Conservation (phyloP, 1,140 invertebrate genomes). For the Bradysia coprophila region DNA sequence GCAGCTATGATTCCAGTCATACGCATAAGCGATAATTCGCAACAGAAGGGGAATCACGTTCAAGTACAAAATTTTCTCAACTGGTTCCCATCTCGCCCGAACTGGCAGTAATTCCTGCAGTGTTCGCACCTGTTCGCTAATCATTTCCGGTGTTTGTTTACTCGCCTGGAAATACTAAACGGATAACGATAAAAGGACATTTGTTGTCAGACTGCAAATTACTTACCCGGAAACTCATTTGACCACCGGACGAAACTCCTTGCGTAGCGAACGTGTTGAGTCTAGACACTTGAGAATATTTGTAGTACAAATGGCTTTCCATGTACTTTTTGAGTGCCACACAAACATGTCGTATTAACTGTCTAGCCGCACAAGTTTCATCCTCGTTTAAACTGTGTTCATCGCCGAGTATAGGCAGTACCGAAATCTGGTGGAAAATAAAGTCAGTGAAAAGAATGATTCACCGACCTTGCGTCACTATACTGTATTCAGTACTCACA, state of each 20-base stretch:
- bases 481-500: conserved; percentile 28
- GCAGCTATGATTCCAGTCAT: conserved; percentile 82
- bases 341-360: conserved; percentile 84
- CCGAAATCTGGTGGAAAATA: conserved; percentile 46
- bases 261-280: conserved; percentile 14
- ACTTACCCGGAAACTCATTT: conserved; percentile 7
- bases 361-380: conserved; percentile 79
- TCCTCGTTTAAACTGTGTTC: conserved; percentile 61
- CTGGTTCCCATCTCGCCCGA: conserved; percentile 63
- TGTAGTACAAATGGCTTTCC: conserved; percentile 74
- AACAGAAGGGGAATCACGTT: conserved; percentile 69
- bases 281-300: conserved; percentile 61
- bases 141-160: conserved; percentile 53
- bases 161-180: conserved; percentile 31
- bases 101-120: conserved; percentile 60
- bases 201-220: conserved; percentile 12
- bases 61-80: conserved; percentile 66
- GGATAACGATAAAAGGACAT: too few relatives aligned
- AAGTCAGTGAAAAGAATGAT: conserved; percentile 2
- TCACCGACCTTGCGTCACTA: not conserved
- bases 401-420: conserved; percentile 58
- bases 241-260: conserved; percentile 5
- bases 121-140: conserved; percentile 66
- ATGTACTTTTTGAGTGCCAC: conserved; percentile 80
- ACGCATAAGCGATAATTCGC: conserved; percentile 72